A percentile compares a stretch with the other conserved stretches of the same genome.
phyloP scores from a whole-genome alignment of 2,113 vertebrate species.

The Phylloscopus trochilus region DNA sequence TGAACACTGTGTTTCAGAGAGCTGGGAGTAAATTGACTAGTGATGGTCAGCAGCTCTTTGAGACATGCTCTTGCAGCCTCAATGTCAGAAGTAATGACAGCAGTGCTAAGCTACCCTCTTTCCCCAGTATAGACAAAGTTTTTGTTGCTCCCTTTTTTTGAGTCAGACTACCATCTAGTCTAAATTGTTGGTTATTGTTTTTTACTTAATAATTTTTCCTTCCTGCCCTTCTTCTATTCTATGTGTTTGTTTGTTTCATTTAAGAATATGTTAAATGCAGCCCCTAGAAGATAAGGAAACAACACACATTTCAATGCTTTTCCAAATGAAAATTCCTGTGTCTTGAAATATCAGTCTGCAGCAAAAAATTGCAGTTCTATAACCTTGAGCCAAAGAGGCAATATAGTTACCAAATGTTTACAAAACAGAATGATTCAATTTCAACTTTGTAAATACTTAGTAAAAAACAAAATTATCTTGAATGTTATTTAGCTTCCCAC shows the following conservation, averaged over 20 bases:
- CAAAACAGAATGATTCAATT: neutral
- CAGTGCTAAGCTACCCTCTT: neutral
- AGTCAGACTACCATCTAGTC: neutral
- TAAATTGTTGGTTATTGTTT: neutral
- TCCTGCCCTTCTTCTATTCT: neutral
- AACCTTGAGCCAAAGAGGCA: neutral
- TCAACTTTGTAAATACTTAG: neutral
- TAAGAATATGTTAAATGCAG: neutral
- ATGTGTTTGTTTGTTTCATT: neutral
- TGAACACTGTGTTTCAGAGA: neutral
- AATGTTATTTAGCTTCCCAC: neutral
- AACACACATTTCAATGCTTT: neutral
- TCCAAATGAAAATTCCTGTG: neutral
- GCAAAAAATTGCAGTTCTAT: neutral
- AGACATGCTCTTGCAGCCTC: neutral
- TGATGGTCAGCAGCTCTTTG: neutral
- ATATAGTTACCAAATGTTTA: neutral
- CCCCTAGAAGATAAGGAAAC: neutral
- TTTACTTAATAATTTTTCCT: neutral
- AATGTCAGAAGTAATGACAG: neutral
- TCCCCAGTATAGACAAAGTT: neutral
- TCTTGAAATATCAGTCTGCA: neutral
- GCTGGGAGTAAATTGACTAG: neutral
- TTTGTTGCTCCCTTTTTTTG: neutral
- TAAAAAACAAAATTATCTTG: neutral